These are phyloP conservation scores for Euspilapteryx auroguttella DNA, from an alignment of 2,888 invertebrate species.

Conservation along the genomic window DNA sequence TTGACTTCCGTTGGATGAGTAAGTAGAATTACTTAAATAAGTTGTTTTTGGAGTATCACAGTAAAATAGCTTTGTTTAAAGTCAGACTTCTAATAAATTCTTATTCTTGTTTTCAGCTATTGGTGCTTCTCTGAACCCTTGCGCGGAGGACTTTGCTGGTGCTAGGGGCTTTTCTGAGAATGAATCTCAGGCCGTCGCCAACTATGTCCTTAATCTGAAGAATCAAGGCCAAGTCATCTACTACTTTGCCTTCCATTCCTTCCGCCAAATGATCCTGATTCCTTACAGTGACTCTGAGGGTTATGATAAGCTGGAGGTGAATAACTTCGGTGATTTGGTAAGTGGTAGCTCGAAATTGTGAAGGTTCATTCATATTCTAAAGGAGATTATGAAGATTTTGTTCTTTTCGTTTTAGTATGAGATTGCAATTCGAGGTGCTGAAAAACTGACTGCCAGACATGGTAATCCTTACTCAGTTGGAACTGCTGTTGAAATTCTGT, in stretches of 20 bases:
- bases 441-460: conserved; percentile 18
- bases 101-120: conserved; percentile 19
- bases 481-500: conserved; percentile 32
- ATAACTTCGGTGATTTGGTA: conserved; percentile 34
- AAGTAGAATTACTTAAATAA: no score
- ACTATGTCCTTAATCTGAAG: conserved; percentile 22
- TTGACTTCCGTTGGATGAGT: conserved; percentile 33
- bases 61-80: no score
- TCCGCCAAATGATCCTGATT: conserved; percentile 49
- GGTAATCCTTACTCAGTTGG: conserved; percentile 29
- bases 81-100: no score
- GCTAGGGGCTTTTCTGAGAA: conserved; percentile 47
- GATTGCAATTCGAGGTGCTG: conserved; percentile 28
- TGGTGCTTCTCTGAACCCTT: conserved; percentile 36
- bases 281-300: conserved; percentile 37
- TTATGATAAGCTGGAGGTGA: conserved; percentile 16
- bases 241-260: conserved; percentile 59
- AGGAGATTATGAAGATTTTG: no score
- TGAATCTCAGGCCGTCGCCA: conserved; percentile 36
- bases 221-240: conserved; percentile 22
- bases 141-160: conserved; percentile 53
- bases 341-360: no score
- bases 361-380: no score
- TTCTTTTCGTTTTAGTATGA: no score
- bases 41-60: no score